phyloP scores from a whole-genome alignment of 1,140 invertebrate species.

The Orchesella cincta region DNA sequence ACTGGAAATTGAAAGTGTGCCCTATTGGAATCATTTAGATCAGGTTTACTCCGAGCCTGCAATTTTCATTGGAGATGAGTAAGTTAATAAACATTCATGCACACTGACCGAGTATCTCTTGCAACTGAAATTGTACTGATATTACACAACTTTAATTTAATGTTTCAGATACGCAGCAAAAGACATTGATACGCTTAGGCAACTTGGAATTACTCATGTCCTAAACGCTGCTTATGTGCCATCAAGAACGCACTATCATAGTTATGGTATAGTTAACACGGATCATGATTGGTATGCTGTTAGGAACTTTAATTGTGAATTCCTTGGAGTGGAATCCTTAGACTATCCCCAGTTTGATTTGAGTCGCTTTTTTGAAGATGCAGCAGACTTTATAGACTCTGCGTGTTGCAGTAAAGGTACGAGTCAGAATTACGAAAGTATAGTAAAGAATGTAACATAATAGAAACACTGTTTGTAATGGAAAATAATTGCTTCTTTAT shows the following conservation, averaged over 20 bases:
- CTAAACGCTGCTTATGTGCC: slow-evolving; percentile 57
- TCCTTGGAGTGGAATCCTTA: slow-evolving; percentile 56
- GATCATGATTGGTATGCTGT: slow-evolving; percentile 49
- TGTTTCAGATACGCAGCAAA: slow-evolving; percentile 54
- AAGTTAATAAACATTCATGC: not conserved
- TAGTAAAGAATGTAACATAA: no score
- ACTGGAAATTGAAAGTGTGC: not conserved
- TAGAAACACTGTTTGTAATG: not conserved
- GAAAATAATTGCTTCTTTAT: not conserved
- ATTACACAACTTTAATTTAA: no score
- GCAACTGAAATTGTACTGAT: no score
- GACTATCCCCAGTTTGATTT: slow-evolving; percentile 55
- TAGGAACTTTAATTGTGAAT: slow-evolving; percentile 61
- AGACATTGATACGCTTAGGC: slow-evolving; percentile 53
- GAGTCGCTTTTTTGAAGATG: slow-evolving; percentile 53
- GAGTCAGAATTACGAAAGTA: slow-evolving; percentile 42
- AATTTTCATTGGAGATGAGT: slow-evolving; percentile 21
- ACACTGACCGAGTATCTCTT: not conserved
- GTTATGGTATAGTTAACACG: slow-evolving; percentile 41
- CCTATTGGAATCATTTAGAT: slow-evolving; percentile 10
- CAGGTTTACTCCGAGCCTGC: slow-evolving; percentile 5
- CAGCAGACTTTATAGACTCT: slow-evolving; percentile 56
- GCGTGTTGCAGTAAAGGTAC: no score
- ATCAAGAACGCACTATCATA: slow-evolving; percentile 24
- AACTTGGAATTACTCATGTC: slow-evolving; percentile 57